Evolutionary conservation across 2,113 vertebrate genomes (phyloP), one percentile per base, ranked within the genome.

Genomic region (Smithornis capensis): DNA sequence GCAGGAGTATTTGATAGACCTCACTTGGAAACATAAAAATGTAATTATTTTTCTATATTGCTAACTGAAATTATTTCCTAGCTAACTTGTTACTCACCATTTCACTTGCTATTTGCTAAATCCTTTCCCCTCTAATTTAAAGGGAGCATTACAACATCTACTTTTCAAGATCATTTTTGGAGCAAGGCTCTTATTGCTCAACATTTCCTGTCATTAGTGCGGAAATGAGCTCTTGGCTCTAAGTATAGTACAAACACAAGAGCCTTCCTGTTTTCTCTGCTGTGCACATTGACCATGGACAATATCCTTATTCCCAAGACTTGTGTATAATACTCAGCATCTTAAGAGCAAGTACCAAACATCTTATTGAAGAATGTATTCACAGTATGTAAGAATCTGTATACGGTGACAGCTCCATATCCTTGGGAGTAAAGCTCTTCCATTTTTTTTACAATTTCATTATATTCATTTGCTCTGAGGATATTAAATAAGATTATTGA

Each of bases 231-330:
- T 81, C 89, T 92, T 96, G 92, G 83, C 95, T 92, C 82, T 77
- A 94, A 95, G 77, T 78, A 84, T 64, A 92, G 64, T n/a, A 91
- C 65, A 95, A 92, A 84, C 79, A 95, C 80, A 95, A 91, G 73
- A 76, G 52, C 87, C 80, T 96, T 97, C 88, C 93, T 97, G 91
- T 95, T 96, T 96, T 94, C 70, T 83, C 10, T 78, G 82, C 77
- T 53, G 40, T 80, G 44, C 42, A 40, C 35, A 92, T 89, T 94
- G 65, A 93, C 73, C 73, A 74, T 9, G 28, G 85, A 70, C 83
- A 82, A 94, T 90, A 84, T 71, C 90, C 35, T 91, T 50, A 45
- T 93, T 95, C 77, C 88, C 74, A 89, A 87, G 88, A 62, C 57
- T 83, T 90, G 42, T 10, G 7, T 89, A 67, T 56, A 87, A 88